A percentile compares a stretch with the other conserved stretches of the same genome.
Conservation (phyloP, 2,797 vertebrate species). For the Mormyrus hasselquistii region DNA sequence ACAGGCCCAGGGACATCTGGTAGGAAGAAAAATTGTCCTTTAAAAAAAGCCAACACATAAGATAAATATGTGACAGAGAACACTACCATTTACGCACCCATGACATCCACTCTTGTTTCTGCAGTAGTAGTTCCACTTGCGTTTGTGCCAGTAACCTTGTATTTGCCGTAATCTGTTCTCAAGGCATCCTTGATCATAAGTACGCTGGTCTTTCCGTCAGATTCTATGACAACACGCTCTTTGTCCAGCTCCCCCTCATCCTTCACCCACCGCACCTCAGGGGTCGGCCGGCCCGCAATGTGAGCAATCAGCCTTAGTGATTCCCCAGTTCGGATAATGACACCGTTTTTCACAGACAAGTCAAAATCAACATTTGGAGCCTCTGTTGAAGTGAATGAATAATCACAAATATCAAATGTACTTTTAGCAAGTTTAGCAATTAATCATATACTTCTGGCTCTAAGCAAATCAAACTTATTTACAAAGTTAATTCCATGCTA, state of each 20-base stretch:
- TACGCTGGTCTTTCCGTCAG: slow-evolving; percentile 77
- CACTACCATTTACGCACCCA: slow-evolving; percentile 67
- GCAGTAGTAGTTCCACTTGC: slow-evolving; percentile 80
- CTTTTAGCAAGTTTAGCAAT: background rate
- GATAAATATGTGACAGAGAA: background rate
- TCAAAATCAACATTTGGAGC: slow-evolving; percentile 81
- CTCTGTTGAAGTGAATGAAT: slow-evolving; percentile 61
- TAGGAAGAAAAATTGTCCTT: slow-evolving; percentile 21
- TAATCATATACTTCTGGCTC: background rate
- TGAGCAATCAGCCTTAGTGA: slow-evolving; percentile 74
- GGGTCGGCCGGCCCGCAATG: slow-evolving; percentile 84
- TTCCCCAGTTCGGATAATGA: slow-evolving; percentile 84
- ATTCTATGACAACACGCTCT: slow-evolving; percentile 76
- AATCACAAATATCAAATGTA: background rate
- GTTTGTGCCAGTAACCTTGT: slow-evolving; percentile 82
- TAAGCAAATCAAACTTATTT: background rate
- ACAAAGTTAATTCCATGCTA: background rate
- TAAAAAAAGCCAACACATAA: background rate
- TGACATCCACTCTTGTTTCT: slow-evolving; percentile 78
- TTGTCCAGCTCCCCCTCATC: slow-evolving; percentile 81
- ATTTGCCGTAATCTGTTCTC: slow-evolving; percentile 88
- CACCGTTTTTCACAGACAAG: slow-evolving; percentile 72
- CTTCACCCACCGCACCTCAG: slow-evolving; percentile 75
- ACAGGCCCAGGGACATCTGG: slow-evolving; percentile 92
- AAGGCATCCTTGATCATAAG: slow-evolving; percentile 70